Base-by-base conservation (phyloP, 2,888 invertebrate genomes). In the Drosophila neonasuta region DNA sequence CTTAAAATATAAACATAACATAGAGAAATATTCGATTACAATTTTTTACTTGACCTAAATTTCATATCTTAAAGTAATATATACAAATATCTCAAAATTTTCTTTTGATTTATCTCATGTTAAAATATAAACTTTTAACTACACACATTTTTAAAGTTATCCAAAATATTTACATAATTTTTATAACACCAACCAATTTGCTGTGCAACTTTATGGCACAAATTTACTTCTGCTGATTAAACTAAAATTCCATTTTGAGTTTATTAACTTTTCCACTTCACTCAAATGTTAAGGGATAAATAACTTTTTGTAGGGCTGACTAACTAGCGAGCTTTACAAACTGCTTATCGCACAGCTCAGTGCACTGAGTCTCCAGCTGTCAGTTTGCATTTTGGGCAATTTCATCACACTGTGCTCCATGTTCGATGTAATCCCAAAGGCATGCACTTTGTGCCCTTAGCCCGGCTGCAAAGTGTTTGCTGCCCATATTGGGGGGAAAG, bases 401-500 rank as follows among this genome's bases (percentile, higher is more conserved):
- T 30, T 7, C 58, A 15, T 30, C 58, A 55, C 72, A 71, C 73
- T 71, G 71, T 71, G 63, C 68, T 0, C 46, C 8, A 13, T 4
- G 32, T 32, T 7, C 39, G 15, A 1, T 55, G 58, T 59, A 63
- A 61, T 68, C 62, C 72, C 71, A 24, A 39, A 72, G 58, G 71
- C 62, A 44, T 68, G 69, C 58, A 61, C 51, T 59, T 55, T 15
- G 17, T 20, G 34, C 42, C 13, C 15, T 32, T 15, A 59, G 71
- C 67, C 49, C 71, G 3, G 20, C 20, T 20, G 20, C 20, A 20
- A 20, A 20, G 20, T 20, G 20, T 20, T 20, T 20, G 20, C 20
- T 20, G 20, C 62, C 49, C 71, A 74, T 75, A 74, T 74, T 71
- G 63, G 63, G 74, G 24, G 34, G 34, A 17, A 75, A 74, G 63